These are phyloP conservation scores for Stenotaenia linearis DNA, from an alignment of 2,888 invertebrate species.

Conservation along the genomic window DNA sequence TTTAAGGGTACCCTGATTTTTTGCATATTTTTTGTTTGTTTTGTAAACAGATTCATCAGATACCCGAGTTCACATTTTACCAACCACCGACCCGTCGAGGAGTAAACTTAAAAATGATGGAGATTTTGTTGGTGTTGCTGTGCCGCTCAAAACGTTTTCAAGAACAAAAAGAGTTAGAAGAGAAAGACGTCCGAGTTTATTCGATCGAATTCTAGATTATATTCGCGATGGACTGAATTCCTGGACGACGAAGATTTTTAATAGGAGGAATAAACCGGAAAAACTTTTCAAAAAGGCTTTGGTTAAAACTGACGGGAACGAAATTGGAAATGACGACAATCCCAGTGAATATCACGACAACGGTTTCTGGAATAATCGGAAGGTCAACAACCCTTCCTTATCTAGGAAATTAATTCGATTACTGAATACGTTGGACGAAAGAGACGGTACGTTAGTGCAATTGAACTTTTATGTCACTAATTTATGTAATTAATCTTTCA, in stretches of 20 bases:
- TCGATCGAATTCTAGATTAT: neutral
- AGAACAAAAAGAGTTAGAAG: neutral
- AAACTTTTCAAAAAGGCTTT: neutral
- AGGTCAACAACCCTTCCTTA: neutral
- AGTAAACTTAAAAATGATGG: neutral
- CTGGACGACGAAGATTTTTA: neutral
- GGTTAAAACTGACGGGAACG: neutral
- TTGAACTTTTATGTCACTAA: neutral
- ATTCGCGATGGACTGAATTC: neutral
- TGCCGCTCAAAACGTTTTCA: neutral
- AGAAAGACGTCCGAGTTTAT: neutral
- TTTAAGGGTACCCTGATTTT: neutral
- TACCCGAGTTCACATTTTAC: neutral
- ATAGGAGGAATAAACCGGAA: neutral
- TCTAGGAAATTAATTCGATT: neutral
- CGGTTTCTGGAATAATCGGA: neutral
- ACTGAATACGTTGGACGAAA: neutral
- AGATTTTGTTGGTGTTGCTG: neutral
- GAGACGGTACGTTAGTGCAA: neutral
- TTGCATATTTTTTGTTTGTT: neutral
- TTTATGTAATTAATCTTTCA: slow-evolving; percentile 29
- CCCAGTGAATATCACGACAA: neutral
- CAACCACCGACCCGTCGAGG: neutral
- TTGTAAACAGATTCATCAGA: neutral
- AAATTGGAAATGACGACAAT: neutral